These are phyloP conservation scores for Paradoxurus hermaphroditus DNA, from an alignment of 2,113 vertebrate species.

Conservation along the genomic window DNA sequence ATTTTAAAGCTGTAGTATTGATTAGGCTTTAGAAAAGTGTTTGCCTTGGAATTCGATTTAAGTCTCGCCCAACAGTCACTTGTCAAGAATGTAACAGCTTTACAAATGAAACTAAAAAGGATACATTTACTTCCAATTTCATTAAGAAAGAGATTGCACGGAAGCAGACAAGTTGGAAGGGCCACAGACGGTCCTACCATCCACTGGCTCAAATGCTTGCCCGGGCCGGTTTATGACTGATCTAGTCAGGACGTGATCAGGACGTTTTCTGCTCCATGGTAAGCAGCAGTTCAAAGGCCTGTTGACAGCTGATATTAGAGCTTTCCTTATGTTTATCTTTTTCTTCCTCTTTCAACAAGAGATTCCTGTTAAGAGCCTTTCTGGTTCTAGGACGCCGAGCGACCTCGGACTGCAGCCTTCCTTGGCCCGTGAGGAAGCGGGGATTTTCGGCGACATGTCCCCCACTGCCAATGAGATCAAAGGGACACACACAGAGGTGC, in stretches of 20 bases:
- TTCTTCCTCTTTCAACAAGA: not conserved
- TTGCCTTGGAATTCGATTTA: constrained; percentile 73
- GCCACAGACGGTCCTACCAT: constrained; percentile 23
- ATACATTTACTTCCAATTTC: constrained; percentile 70
- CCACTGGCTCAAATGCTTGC: not conserved
- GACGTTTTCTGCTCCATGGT: constrained; percentile 2
- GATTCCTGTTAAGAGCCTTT: not conserved
- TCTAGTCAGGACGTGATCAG: constrained; percentile 24
- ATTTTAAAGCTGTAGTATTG: constrained; percentile 77
- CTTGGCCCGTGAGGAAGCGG: not conserved
- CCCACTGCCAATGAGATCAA: constrained; percentile 10
- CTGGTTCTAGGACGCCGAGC: not conserved
- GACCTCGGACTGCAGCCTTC: not conserved
- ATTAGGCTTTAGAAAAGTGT: constrained; percentile 71
- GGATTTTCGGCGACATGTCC: not conserved
- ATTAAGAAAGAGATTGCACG: constrained; percentile 22
- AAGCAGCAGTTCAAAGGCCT: constrained; percentile 59
- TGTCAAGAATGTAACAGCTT: constrained; percentile 48
- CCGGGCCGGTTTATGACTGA: not conserved
- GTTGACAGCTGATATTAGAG: constrained; percentile 39
- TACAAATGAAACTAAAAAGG: constrained; percentile 54
- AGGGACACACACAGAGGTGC: not conserved
- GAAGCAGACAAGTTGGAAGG: constrained; percentile 52
- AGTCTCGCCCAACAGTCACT: constrained; percentile 35
- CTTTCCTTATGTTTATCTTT: constrained; percentile 30